Percentiles rank a stretch among this genome's conserved stretches.
These are phyloP conservation scores for Sphenodon punctatus DNA, from an alignment of 2,797 vertebrate species.

Conservation along the genomic window DNA sequence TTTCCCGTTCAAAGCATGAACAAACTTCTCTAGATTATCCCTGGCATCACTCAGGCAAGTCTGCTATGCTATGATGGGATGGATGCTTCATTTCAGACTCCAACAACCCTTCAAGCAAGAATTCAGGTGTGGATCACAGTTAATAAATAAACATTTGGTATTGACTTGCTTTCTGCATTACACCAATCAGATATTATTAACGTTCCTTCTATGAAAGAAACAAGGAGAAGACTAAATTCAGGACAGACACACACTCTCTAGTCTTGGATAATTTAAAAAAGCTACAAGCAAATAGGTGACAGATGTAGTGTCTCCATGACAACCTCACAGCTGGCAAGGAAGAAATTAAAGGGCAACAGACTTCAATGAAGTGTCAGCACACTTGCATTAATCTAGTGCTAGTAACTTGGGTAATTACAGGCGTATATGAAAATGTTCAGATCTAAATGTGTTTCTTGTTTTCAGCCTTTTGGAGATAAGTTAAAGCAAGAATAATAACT, in stretches of 20 bases:
- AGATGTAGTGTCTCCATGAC: constrained; percentile 48
- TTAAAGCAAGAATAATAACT: not conserved
- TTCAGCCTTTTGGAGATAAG: not conserved
- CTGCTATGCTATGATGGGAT: not conserved
- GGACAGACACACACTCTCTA: not conserved
- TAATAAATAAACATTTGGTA: not conserved
- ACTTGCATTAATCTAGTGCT: not conserved
- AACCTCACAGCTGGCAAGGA: constrained; percentile 50
- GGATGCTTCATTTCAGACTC: not conserved
- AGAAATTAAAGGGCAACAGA: constrained; percentile 23
- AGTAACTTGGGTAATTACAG: not conserved
- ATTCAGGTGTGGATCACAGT: not conserved
- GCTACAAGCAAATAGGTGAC: constrained; percentile 14
- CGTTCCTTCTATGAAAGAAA: not conserved
- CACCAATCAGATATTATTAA: not conserved
- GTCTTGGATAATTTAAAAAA: constrained; percentile 16
- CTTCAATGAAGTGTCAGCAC: constrained; percentile 17
- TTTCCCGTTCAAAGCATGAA: not conserved
- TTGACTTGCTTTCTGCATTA: not conserved
- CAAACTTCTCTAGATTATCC: not conserved
- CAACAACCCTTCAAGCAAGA: not conserved
- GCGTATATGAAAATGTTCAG: not conserved
- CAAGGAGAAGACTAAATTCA: not conserved
- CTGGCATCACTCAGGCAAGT: not conserved
- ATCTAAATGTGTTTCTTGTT: not conserved